phyloP scores from a whole-genome alignment of 2,888 invertebrate species.

The Halictus ligatus region DNA sequence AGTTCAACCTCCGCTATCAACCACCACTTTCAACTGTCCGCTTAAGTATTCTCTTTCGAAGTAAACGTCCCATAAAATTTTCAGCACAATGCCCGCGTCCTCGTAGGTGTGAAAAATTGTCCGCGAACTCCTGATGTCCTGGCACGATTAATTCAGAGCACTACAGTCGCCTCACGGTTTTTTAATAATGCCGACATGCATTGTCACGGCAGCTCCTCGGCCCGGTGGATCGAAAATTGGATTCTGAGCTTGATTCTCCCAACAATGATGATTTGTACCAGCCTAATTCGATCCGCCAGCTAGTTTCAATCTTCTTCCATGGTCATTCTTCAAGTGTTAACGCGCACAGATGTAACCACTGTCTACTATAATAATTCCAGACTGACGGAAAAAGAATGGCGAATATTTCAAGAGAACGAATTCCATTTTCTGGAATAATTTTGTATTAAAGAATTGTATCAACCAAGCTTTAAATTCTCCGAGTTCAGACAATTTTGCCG shows the following conservation, averaged over 20 bases:
- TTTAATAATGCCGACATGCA: neutral
- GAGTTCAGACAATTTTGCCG: too few relatives aligned
- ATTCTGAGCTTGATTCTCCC: too few relatives aligned
- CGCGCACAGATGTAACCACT: neutral
- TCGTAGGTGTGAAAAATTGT: neutral
- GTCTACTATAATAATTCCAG: neutral
- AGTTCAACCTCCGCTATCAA: slow-evolving; percentile 9
- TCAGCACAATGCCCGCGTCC: neutral
- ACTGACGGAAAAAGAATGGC: neutral
- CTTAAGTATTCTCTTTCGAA: neutral
- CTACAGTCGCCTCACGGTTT: neutral
- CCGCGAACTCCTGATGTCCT: neutral
- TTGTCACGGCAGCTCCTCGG: neutral
- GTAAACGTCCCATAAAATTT: neutral
- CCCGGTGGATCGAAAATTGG: neutral
- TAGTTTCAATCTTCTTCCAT: too few relatives aligned
- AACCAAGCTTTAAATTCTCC: neutral
- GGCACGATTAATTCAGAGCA: neutral
- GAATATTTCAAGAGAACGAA: neutral
- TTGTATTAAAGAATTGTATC: neutral
- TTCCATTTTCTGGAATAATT: neutral
- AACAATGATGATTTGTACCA: too few relatives aligned
- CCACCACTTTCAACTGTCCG: neutral
- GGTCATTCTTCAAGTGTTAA: neutral
- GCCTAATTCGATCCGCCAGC: too few relatives aligned